These are phyloP conservation scores for Hydrotaea cyrtoneurina DNA, from an alignment of 2,888 invertebrate species.

Conservation along the genomic window DNA sequence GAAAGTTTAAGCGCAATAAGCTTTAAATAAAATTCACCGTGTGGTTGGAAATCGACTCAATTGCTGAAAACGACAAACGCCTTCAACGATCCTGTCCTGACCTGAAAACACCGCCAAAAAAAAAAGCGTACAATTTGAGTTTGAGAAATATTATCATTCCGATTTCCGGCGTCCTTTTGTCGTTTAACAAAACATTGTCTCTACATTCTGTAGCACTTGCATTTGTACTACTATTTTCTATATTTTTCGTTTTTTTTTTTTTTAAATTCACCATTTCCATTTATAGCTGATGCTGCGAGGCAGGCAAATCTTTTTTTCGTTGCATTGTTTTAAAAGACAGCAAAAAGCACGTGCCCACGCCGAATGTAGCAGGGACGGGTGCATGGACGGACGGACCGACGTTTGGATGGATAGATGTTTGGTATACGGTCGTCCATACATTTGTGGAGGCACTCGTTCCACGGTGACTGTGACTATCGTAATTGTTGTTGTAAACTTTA, in stretches of 20 bases:
- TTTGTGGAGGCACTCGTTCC: no score
- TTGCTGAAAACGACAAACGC: no score
- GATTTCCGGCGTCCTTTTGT: background rate
- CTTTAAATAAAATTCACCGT: no score
- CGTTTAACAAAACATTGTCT: slow-evolving; percentile 20
- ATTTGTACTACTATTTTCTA: slow-evolving; percentile 18
- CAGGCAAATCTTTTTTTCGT: slow-evolving; percentile 40
- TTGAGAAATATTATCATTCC: no score
- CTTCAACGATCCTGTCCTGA: no score
- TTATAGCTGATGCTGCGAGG: slow-evolving; percentile 32
- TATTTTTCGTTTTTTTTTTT: slow-evolving; percentile 16
- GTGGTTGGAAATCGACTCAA: no score
- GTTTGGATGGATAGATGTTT: background rate
- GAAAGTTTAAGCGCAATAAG: no score
- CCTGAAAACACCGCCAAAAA: no score
- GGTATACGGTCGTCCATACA: background rate
- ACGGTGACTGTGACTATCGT: no score
- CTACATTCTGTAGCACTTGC: background rate
- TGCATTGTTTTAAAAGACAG: slow-evolving; percentile 10
- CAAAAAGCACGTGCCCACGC: slow-evolving; percentile 39
- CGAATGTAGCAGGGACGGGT: slow-evolving; percentile 9
- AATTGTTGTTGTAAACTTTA: background rate
- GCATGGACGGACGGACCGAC: background rate
- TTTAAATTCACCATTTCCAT: slow-evolving; percentile 28
- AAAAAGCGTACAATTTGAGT: no score